Percentiles rank a stretch among this genome's conserved stretches.
These are phyloP conservation scores for Ephestia elutella DNA, from an alignment of 1,140 invertebrate species.

Conservation along the genomic window DNA sequence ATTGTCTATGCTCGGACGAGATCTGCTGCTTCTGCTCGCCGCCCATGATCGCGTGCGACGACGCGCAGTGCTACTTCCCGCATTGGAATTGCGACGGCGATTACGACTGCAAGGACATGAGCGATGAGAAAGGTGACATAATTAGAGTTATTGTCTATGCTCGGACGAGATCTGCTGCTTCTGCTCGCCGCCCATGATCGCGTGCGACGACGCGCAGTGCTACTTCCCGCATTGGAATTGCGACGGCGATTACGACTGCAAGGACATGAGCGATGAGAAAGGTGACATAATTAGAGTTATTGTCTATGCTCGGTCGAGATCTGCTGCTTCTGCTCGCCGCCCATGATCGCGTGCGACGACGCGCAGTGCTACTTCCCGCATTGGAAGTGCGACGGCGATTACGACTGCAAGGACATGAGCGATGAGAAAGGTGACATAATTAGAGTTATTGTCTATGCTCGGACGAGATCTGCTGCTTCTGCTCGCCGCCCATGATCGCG, in stretches of 20 bases:
- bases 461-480: slow-evolving; percentile 92
- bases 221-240: slow-evolving; percentile 75
- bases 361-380: slow-evolving; percentile 77
- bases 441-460: slow-evolving; percentile 71
- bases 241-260: slow-evolving; percentile 81
- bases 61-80: slow-evolving; percentile 77
- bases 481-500: slow-evolving; percentile 77
- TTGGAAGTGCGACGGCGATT: slow-evolving; percentile 79
- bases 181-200: slow-evolving; percentile 79
- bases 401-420: slow-evolving; percentile 79
- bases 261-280: slow-evolving; percentile 76
- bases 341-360: slow-evolving; percentile 80
- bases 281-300: slow-evolving; percentile 41
- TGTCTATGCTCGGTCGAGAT: slow-evolving; percentile 85
- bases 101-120: slow-evolving; percentile 79
- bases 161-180: slow-evolving; percentile 93
- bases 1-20: slow-evolving; percentile 84
- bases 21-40: slow-evolving; percentile 85
- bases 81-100: slow-evolving; percentile 79
- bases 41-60: slow-evolving; percentile 80
- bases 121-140: slow-evolving; percentile 71
- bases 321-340: slow-evolving; percentile 83
- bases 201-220: slow-evolving; percentile 81
- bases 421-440: slow-evolving; percentile 69
- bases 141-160: slow-evolving; percentile 44